Evolutionary conservation across 1,140 invertebrate genomes (phyloP).

Genomic region (Idris sp.): DNA sequence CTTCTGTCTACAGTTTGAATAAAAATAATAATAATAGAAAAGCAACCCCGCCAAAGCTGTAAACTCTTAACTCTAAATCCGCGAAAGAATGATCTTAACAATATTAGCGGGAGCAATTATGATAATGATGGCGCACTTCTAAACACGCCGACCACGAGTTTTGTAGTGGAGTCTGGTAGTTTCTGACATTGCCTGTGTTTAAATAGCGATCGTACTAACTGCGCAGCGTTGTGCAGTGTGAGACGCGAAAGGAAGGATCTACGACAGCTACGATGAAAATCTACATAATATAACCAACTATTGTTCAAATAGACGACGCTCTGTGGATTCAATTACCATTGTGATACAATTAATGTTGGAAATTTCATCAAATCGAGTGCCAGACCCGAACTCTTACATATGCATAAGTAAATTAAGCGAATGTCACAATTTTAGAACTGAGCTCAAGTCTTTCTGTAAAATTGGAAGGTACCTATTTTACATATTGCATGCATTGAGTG

Average conservation of each 20-base stretch:
- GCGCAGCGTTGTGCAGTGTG: slow-evolving; percentile 46
- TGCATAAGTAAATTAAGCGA: slow-evolving; percentile 77
- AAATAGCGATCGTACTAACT: slow-evolving; percentile 73
- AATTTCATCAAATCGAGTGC: slow-evolving; percentile 79
- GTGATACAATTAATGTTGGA: slow-evolving; percentile 80
- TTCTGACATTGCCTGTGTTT: slow-evolving; percentile 78
- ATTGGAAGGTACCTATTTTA: slow-evolving; percentile 44
- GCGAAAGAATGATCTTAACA: slow-evolving; percentile 52
- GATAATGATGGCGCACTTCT: slow-evolving; percentile 71
- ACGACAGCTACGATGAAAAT: slow-evolving; percentile 75
- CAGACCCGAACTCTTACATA: slow-evolving; percentile 76
- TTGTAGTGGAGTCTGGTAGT: slow-evolving; percentile 74
- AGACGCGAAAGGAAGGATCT: slow-evolving; percentile 62
- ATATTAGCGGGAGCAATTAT: slow-evolving; percentile 72
- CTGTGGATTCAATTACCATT: slow-evolving; percentile 79
- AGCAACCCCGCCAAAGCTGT: no score
- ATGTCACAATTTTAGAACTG: slow-evolving; percentile 65
- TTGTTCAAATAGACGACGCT: slow-evolving; percentile 79
- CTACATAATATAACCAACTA: slow-evolving; percentile 80
- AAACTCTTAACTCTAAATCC: no score
- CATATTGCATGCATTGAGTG: slow-evolving; percentile 15
- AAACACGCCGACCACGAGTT: slow-evolving; percentile 69
- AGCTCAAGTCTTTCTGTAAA: slow-evolving; percentile 59
- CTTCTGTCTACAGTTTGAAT: no score
- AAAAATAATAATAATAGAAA: no score